Conservation (phyloP, 2,797 vertebrate genomes). For the Mastacembelus armatus region DNA sequence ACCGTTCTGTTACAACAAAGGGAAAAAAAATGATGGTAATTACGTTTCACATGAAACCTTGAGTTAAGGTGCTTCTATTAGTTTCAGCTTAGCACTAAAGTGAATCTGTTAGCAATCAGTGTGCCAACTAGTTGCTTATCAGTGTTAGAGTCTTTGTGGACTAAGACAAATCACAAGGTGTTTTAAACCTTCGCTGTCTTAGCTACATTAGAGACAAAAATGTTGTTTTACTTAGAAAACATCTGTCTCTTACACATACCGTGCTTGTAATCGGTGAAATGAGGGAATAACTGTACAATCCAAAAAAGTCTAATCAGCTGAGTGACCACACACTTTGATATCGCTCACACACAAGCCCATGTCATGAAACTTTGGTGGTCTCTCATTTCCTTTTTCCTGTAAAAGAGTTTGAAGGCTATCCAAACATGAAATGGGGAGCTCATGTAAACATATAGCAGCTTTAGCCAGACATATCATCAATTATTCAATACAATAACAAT, state of each 20-base stretch:
- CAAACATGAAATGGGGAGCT: conserved; percentile 67
- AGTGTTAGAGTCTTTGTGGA: conserved; percentile 88
- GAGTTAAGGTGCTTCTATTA: not conserved
- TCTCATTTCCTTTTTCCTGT: conserved; percentile 77
- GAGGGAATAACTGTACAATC: not conserved
- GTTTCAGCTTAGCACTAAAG: conserved; percentile 77
- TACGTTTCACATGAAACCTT: not conserved
- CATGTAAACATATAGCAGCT: conserved; percentile 81
- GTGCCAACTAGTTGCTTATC: conserved; percentile 86
- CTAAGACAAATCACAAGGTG: conserved; percentile 70
- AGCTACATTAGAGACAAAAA: no score
- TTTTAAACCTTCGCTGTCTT: no score
- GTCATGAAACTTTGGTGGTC: conserved; percentile 71
- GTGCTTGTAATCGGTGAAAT: conserved; percentile 3
- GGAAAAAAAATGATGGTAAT: not conserved
- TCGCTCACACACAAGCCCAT: conserved; percentile 38
- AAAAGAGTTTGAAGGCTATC: conserved; percentile 66
- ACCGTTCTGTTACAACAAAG: not conserved
- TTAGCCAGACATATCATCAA: conserved; percentile 69
- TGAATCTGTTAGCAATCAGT: conserved; percentile 80
- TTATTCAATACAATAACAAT: conserved; percentile 59
- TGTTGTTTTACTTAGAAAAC: not conserved
- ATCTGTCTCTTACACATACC: conserved; percentile 18
- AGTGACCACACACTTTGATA: conserved; percentile 40
- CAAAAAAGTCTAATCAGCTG: conserved; percentile 23